phyloP scores from a whole-genome alignment of 2,797 vertebrate species.

The Dromococcyx pavoninus region DNA sequence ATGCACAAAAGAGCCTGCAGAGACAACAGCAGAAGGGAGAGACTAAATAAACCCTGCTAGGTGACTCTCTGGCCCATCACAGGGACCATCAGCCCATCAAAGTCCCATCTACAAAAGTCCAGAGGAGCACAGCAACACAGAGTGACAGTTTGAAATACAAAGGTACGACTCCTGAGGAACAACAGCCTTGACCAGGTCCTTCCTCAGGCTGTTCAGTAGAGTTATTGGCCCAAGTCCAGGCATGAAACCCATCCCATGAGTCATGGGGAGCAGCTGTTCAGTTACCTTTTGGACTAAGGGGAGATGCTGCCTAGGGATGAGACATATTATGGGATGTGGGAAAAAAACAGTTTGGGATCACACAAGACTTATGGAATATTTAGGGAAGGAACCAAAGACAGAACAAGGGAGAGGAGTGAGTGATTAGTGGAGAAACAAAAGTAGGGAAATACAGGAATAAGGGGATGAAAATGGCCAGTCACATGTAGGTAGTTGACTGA shows the following conservation, averaged over 20 bases:
- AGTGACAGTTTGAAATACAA: background rate
- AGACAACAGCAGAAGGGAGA: too few species aligned
- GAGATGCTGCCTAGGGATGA: background rate
- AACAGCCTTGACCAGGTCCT: background rate
- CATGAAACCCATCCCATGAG: background rate
- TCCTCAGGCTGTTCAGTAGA: rapidly evolving
- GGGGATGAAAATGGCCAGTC: background rate
- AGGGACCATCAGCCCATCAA: background rate
- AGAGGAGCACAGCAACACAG: background rate
- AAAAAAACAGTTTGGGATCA: background rate
- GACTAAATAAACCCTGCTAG: background rate
- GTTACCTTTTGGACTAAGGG: background rate
- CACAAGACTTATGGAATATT: background rate
- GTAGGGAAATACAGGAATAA: background rate
- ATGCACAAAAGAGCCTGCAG: background rate
- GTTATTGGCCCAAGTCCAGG: rapidly evolving
- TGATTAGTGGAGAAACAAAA: background rate
- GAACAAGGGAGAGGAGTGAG: background rate
- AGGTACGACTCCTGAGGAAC: background rate
- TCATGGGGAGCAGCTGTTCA: background rate
- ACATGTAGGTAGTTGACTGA: background rate
- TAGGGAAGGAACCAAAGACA: background rate
- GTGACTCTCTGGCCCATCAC: background rate
- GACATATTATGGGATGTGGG: too few species aligned
- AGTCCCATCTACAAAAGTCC: background rate